These are phyloP conservation scores for Crotophaga sulcirostris DNA, from an alignment of 2,113 vertebrate species.

Conservation along the genomic window DNA sequence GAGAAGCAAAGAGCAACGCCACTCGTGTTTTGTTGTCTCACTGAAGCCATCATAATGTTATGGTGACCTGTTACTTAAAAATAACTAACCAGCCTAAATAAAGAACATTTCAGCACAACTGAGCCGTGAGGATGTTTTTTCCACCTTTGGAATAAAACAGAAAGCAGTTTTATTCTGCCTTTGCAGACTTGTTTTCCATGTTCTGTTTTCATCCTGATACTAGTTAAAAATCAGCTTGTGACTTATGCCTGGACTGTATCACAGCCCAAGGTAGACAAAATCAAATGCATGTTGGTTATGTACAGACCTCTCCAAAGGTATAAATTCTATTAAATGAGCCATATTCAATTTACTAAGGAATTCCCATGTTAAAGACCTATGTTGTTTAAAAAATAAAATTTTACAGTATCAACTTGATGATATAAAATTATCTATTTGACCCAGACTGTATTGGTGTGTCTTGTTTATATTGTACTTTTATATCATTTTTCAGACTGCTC, in stretches of 20 bases:
- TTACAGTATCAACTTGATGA: too few species aligned
- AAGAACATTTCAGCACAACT: neutral
- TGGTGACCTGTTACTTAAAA: neutral
- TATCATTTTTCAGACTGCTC: neutral
- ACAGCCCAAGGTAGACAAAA: neutral
- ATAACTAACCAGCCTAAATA: neutral
- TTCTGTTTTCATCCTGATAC: neutral
- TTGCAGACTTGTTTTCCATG: neutral
- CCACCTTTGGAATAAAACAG: neutral
- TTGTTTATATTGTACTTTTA: neutral
- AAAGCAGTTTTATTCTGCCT: neutral
- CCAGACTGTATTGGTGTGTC: neutral
- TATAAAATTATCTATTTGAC: neutral
- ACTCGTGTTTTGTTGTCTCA: neutral
- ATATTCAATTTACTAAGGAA: neutral
- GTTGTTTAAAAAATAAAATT: neutral
- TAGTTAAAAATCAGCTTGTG: neutral
- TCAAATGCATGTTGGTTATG: rapidly evolving
- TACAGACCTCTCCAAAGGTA: neutral
- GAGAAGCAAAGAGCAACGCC: neutral
- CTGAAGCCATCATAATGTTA: neutral
- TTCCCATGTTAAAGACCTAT: neutral
- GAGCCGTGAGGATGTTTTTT: neutral
- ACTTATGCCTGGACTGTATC: neutral
- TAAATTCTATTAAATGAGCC: neutral